Evolutionary conservation across 1,140 invertebrate species (phyloP).

Genomic region (Drosophila yakuba): DNA sequence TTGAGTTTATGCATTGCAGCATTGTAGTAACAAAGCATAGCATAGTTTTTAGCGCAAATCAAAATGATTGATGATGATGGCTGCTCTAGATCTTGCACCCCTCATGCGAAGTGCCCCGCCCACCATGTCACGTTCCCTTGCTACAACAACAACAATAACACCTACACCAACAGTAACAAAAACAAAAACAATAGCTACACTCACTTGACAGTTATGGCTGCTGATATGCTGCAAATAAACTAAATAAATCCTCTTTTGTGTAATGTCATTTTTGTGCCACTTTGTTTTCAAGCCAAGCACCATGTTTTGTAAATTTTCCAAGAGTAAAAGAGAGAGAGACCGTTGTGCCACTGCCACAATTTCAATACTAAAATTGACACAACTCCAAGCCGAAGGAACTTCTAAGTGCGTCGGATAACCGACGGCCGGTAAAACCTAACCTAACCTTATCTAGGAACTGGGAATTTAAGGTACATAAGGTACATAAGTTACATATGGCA

Average conservation of each 20-base stretch:
- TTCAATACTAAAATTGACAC: conserved; percentile 59
- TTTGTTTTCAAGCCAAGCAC: conserved; percentile 34
- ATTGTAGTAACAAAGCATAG: conserved; percentile 54
- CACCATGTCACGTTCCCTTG: conserved; percentile 31
- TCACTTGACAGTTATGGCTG: conserved; percentile 79
- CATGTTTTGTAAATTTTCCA: not conserved
- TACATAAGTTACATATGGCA: no score
- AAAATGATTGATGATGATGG: conserved; percentile 82
- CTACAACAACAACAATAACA: conserved; percentile 1
- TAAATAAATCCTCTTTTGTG: conserved; percentile 78
- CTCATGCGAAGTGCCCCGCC: conserved; percentile 4
- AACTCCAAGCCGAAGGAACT: not conserved
- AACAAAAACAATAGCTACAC: conserved; percentile 45
- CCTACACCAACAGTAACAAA: not conserved
- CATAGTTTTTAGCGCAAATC: conserved; percentile 81
- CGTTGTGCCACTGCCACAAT: not conserved
- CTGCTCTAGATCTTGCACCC: conserved; percentile 55
- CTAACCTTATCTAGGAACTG: no score
- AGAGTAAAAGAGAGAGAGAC: not conserved
- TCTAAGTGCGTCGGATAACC: no score
- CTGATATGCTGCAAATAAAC: conserved; percentile 81
- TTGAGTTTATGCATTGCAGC: conserved; percentile 35
- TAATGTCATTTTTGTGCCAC: conserved; percentile 71
- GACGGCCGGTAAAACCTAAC: no score
- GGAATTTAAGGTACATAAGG: no score